Percentiles rank a stretch among this genome's conserved stretches.
phyloP scores from a whole-genome alignment of 2,888 invertebrate genomes.

The Chouioia cunea region DNA sequence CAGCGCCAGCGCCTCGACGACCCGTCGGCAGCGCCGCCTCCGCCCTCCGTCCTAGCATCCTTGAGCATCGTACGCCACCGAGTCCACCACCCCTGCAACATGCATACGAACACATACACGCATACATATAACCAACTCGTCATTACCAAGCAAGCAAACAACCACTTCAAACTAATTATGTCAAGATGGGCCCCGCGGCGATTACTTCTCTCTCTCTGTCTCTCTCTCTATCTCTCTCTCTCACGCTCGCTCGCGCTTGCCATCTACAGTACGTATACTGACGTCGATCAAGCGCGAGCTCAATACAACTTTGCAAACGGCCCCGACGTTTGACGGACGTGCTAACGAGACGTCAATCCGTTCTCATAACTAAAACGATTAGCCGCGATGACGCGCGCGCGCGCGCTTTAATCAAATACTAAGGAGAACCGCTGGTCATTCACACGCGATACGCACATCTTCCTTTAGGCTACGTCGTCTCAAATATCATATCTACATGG shows the following conservation, averaged over 20 bases:
- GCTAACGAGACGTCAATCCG: constrained; percentile 49
- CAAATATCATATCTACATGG: too few species aligned
- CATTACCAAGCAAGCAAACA: too few species aligned
- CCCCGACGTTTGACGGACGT: too few species aligned
- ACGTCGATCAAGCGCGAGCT: constrained; percentile 16
- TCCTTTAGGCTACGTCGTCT: too few species aligned
- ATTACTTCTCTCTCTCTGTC: too few species aligned
- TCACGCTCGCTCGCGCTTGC: neutral
- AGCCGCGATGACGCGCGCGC: too few species aligned
- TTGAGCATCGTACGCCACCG: constrained; percentile 84
- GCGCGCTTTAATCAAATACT: too few species aligned
- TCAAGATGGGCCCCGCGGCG: too few species aligned
- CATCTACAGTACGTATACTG: constrained; percentile 20
- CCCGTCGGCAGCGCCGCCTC: constrained; percentile 62
- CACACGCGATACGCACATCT: too few species aligned
- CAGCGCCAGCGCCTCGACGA: constrained; percentile 62
- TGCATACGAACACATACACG: neutral
- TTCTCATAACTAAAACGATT: constrained; percentile 7
- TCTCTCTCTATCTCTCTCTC: too few species aligned
- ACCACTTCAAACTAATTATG: too few species aligned
- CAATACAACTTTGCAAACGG: neutral
- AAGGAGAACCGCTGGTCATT: neutral
- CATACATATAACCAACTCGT: too few species aligned
- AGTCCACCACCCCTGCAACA: constrained; percentile 81
- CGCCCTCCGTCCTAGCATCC: constrained; percentile 67